Evolutionary conservation across 2,888 invertebrate genomes (phyloP).

Genomic region (Rhogogaster chlorosoma): DNA sequence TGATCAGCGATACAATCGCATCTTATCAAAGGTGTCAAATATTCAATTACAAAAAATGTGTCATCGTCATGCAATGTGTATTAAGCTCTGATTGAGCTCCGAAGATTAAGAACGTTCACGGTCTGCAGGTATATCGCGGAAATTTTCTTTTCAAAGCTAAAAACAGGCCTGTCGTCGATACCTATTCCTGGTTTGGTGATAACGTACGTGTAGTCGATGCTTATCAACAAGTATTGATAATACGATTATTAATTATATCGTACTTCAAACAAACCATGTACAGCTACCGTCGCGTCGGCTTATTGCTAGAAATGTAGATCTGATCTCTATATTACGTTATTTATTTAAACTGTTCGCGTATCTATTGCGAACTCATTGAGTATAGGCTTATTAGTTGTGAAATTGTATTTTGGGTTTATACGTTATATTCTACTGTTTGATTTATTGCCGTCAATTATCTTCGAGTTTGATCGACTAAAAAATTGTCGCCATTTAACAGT

Average conservation of each 20-base stretch:
- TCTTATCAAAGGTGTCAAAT: background rate
- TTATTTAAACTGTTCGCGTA: background rate
- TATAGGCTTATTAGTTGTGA: background rate
- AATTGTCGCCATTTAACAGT: background rate
- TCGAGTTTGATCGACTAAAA: background rate
- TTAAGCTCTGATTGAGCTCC: constrained; percentile 4
- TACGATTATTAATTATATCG: constrained; percentile 17
- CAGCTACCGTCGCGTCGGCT: background rate
- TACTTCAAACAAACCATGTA: background rate
- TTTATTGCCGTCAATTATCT: constrained; percentile 12
- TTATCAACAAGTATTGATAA: constrained; percentile 22
- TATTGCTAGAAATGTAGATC: background rate
- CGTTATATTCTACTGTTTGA: background rate
- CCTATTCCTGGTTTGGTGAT: background rate
- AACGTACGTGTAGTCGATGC: background rate
- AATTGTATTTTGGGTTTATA: background rate
- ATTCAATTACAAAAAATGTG: background rate
- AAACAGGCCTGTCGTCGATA: background rate
- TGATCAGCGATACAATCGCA: background rate
- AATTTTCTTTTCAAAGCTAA: background rate
- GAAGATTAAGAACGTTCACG: background rate
- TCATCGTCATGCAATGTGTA: background rate
- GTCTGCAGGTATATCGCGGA: background rate
- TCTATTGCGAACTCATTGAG: background rate
- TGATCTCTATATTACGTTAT: background rate